These are phyloP conservation scores for Notolepis coatsorum DNA, from an alignment of 2,797 vertebrate species.

Conservation along the genomic window DNA sequence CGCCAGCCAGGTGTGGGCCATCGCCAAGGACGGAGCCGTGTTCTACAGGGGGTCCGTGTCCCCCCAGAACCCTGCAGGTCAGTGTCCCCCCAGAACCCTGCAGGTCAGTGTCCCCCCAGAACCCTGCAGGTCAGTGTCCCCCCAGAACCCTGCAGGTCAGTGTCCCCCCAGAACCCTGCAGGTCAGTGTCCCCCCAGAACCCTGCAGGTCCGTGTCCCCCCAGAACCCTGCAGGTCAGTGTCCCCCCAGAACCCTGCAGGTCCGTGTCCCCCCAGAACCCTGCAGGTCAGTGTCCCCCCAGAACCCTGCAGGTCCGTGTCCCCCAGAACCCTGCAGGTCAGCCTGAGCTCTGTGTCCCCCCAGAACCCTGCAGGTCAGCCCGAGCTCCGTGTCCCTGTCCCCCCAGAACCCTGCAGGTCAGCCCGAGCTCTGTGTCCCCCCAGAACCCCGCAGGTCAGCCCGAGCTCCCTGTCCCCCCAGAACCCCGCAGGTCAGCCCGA, in stretches of 20 bases:
- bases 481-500: no score
- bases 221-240: background rate
- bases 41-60: constrained; percentile 97
- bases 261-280: background rate
- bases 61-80: constrained; percentile 89
- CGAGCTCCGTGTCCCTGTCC: no score
- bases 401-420: no score
- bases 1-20: constrained; percentile 94
- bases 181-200: background rate
- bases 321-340: no score
- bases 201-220: background rate
- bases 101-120: no score
- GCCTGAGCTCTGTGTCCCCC: background rate
- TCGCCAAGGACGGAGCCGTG: constrained; percentile 91
- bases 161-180: background rate
- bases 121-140: background rate
- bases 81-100: constrained; percentile 26
- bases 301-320: background rate
- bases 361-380: no score
- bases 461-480: no score
- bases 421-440: no score
- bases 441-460: no score
- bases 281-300: background rate
- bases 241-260: background rate
- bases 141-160: background rate